Evolutionary conservation across 2,113 vertebrate genomes (phyloP), one percentile per base, ranked within the genome.

Genomic region (Scolopax mira): DNA sequence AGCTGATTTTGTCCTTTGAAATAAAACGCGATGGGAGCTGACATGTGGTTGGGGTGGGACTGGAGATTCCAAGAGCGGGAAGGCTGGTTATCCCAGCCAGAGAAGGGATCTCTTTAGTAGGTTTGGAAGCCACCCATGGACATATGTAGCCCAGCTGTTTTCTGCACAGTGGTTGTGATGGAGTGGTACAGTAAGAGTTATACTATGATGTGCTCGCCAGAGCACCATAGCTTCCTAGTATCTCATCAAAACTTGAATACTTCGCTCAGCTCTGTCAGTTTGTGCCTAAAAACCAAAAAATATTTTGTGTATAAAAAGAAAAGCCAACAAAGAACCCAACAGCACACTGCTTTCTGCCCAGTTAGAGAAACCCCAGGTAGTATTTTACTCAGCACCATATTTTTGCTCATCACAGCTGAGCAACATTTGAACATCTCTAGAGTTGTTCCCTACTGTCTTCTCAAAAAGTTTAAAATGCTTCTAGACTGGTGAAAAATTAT

Each of bases 131-230:
- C 69, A 24, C 77, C n/a, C 84, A 46, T 79, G 83, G 84, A 70
- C 90, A 85, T 95, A 77, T 87, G 94, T 46, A 92, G 85, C 80
- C 86, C 93, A 95, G 95, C 85, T 96, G 88, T 95, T 97, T 95
- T 81, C 83, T 94, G 73, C 92, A 58, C 90, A 61, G 91, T 81
- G 78, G 83, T 77, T 78, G 41, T 90, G 88, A 84, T 85, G 61
- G 86, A 94, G 70, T 30, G 37, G 30, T 79, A 42, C 77, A 87
- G 69, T 57, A 33, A 57, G 74, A 93, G 35, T 37, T 39, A 19
- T 7, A 21, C 54, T 48, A 37, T 31, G 88, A 71, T 90, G 31
- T 3, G 7, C 70, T 87, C 66, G 62, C 90, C 77, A 87, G 58
- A 87, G 92, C 49, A 75, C 79, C 31, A 2, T 27, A 72, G 73